Conservation (phyloP, 2,888 invertebrate species). For the Drosophila ustulata region DNA sequence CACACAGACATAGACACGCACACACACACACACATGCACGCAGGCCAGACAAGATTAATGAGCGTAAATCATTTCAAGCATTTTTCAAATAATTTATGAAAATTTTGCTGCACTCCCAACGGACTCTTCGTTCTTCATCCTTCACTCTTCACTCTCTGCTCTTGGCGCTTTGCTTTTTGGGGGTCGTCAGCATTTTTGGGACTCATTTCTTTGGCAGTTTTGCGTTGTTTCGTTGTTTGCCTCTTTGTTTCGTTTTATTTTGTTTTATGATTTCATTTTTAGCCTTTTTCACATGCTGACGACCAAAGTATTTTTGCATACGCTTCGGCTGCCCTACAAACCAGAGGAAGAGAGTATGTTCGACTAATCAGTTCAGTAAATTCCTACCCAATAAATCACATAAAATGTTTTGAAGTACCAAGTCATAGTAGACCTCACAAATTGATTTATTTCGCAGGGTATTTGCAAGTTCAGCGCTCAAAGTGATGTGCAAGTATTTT, state of each 20-base stretch:
- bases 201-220: slow-evolving; percentile 49
- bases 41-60: slow-evolving; percentile 60
- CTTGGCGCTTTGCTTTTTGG: neutral
- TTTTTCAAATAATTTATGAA: slow-evolving; percentile 68
- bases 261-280: slow-evolving; percentile 36
- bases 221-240: slow-evolving; percentile 37
- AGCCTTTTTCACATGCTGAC: slow-evolving; percentile 18
- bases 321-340: slow-evolving; percentile 3
- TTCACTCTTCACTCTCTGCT: neutral
- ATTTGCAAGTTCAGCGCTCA: neutral
- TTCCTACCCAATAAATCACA: too few species aligned
- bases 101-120: slow-evolving; percentile 47
- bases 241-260: slow-evolving; percentile 42
- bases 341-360: neutral
- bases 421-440: too few species aligned
- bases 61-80: slow-evolving; percentile 64
- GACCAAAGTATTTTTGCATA: slow-evolving; percentile 12
- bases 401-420: too few species aligned
- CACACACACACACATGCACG: slow-evolving; percentile 7
- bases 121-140: slow-evolving; percentile 41
- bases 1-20: slow-evolving; percentile 7
- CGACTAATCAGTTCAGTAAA: neutral
- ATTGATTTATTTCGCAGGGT: neutral
- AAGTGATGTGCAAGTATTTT: neutral
- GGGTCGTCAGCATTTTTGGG: slow-evolving; percentile 57